Base-by-base conservation (phyloP, 2,797 vertebrate species). In the Sphaeramia orbicularis region DNA sequence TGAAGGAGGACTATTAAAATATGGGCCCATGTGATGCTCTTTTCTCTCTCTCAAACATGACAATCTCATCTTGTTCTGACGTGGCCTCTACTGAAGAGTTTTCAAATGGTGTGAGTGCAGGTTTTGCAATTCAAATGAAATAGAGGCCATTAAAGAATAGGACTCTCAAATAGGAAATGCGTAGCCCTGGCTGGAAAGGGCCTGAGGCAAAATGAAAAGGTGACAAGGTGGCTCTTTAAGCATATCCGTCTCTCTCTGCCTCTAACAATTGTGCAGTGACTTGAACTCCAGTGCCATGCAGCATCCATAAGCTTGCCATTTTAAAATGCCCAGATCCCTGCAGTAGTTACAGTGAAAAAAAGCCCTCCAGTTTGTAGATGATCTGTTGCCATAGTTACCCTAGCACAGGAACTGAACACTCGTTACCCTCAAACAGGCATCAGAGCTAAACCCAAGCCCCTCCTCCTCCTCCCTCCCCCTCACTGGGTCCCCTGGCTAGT, bases 381-480 rank as follows among this genome's bases (percentile, higher is more conserved):
- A 90, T 88, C 82, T 89, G 92, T 93, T 93, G 80, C 91, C 87
- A 91, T 92, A 86, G 89, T 78, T 90, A 93, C 90, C 74, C 43
- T 9, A 80, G 89, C 79, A 59, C 85, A 89, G 86, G 85, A 88
- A 80, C 82, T 50, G 69, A 86, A 71, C 73, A 9, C 88, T 86
- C 40, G 56, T 83, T 84, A 75, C 80, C 83, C 81, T 87, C 75
- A 77, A 80, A 88, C 86, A 89, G 80, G 71, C 83, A 50, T 72
- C 50, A 10, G 44, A 82, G 74, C 77, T 1, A 64, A 88, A 76
- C 82, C 69, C 65, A 62, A 56, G 79, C 68, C 82, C 86, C 86
- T 86, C 85, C 88, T 65, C 45, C 52, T 67, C 73, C 5, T 63
- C 82, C 77, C 84, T 84, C 90, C 91, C 82, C 82, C 88, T 88